Base-by-base conservation (phyloP, 2,888 invertebrate species). In the Limenitis camilla region DNA sequence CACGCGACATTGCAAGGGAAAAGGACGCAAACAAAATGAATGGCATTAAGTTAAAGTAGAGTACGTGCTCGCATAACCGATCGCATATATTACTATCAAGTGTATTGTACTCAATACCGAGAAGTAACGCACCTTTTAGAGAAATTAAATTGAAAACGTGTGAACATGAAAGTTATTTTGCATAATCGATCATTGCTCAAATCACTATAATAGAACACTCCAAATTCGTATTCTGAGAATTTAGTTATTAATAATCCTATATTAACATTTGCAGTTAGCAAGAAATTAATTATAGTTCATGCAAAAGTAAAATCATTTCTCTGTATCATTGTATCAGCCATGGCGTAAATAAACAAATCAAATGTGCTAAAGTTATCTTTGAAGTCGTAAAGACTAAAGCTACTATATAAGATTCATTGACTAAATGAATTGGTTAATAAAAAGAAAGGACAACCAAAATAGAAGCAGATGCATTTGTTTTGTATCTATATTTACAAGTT, bases 401-500 rank as follows among this genome's bases (percentile, higher is more conserved):
- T n/a, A n/a, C n/a, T n/a, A n/a, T n/a, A n/a, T n/a, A n/a, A n/a
- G n/a, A n/a, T n/a, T 9, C 7, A 11, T 35, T 9, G 27, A 31
- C 7, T 9, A n/a, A 43, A 35, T 36, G 10, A 45, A 9, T 10
- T 10, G 8, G 36, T 19, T 33, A 28, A 39, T n/a, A 42, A 50
- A 64, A 57, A 61, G 49, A 61, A 64, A 66, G 67, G 63, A 60
- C 54, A 49, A 59, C 46, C 48, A 59, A 68, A 63, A 63, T 60
- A 56, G 47, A 72, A 74, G 73, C 69, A 73, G 66, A 65, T 60
- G 63, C 61, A 65, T 61, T 67, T 67, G 68, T 66, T 69, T 66
- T 62, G 62, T 61, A 59, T 72, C 71, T 74, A 73, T 71, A 72
- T 74, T 67, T 69, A 71, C 61, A 59, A 55, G 65, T 64, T 62